Evolutionary conservation across 2,888 invertebrate genomes (phyloP).

Genomic region (Dastarcus helophoroides): DNA sequence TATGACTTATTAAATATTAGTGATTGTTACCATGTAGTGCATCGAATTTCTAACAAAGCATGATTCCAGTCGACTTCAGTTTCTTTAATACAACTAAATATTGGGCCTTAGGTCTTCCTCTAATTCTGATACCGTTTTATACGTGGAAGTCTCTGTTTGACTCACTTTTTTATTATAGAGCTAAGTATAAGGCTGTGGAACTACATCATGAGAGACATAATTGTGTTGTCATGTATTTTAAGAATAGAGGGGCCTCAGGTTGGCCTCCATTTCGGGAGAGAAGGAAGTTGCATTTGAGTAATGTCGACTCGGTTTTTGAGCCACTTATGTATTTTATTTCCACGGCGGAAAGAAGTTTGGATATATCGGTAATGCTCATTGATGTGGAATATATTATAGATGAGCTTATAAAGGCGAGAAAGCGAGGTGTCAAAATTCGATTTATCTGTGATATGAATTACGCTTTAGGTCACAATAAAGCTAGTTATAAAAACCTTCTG

Average conservation of each 20-base stretch:
- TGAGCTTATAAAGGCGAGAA: not conserved
- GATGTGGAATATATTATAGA: not conserved
- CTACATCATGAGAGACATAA: conserved; percentile 1
- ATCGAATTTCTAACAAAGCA: no score
- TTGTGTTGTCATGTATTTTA: conserved; percentile 1
- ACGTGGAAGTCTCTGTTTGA: no score
- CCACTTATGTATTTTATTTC: not conserved
- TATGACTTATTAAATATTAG: no score
- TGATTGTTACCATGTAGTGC: no score
- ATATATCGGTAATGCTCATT: conserved; percentile 1
- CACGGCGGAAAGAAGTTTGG: not conserved
- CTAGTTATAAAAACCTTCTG: no score
- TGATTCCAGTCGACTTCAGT: no score
- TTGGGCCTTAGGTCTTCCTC: no score
- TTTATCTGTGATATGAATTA: not conserved
- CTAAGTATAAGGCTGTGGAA: no score
- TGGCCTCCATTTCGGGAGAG: not conserved
- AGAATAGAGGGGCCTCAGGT: not conserved
- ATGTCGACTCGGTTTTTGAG: conserved; percentile 1
- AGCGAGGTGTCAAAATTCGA: conserved; percentile 1
- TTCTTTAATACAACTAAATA: no score
- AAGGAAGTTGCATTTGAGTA: not conserved
- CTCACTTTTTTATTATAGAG: no score
- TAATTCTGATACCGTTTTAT: no score
- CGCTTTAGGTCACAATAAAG: no score